Conservation (phyloP, 2,113 vertebrate genomes). For the Alethe diademata region DNA sequence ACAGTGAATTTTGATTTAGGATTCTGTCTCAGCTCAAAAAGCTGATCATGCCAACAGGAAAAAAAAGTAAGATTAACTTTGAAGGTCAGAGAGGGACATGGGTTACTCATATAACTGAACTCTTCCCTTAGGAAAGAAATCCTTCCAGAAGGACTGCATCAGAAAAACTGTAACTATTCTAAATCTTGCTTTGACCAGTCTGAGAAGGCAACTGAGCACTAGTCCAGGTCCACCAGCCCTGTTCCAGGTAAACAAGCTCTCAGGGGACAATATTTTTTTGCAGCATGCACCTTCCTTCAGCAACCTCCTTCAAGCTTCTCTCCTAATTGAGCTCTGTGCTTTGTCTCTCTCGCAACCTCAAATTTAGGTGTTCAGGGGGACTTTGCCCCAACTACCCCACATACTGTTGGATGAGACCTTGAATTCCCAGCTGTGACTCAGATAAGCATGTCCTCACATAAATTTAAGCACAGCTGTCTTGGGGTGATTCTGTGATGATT, state of each 20-base stretch:
- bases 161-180: neutral
- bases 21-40: neutral
- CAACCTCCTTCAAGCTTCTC: neutral
- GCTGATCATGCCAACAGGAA: neutral
- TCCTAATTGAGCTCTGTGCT: neutral
- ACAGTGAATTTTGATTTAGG: neutral
- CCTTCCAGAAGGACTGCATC: neutral
- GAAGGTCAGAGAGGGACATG: neutral
- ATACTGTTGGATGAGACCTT: neutral
- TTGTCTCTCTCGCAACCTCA: neutral
- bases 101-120: neutral
- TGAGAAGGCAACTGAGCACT: neutral
- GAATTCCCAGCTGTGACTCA: neutral
- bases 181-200: neutral
- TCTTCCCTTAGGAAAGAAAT: neutral
- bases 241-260: neutral
- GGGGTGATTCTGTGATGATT: neutral
- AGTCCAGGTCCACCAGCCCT: neutral
- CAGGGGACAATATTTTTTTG: neutral
- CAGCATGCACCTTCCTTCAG: neutral
- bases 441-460: neutral
- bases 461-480: neutral
- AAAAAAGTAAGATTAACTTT: neutral
- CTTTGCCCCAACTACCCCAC: neutral
- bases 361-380: neutral